Evolutionary conservation across 2,888 invertebrate species (phyloP).

Genomic region (Epicampocera succincta): DNA sequence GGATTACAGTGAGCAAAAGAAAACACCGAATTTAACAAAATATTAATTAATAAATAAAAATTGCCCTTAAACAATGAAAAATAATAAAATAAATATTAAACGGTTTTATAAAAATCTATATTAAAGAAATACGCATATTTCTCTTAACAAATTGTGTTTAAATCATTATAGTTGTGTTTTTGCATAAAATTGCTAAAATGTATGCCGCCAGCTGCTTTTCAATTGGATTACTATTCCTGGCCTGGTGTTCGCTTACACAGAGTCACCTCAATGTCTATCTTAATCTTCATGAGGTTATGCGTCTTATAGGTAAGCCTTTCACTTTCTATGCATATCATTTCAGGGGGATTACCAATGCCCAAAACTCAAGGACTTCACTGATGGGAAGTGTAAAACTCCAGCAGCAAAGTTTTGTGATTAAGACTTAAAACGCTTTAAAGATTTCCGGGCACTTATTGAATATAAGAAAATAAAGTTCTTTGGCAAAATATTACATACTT

Average conservation of each 20-base stretch:
- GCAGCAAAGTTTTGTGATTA: not conserved
- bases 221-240: constrained; percentile 78
- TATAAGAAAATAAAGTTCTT: no score
- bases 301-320: constrained; percentile 78
- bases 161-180: constrained; percentile 15
- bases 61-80: constrained; percentile 10
- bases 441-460: no score
- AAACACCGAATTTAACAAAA: no score
- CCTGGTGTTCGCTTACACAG: constrained; percentile 74
- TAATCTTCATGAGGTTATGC: constrained; percentile 79
- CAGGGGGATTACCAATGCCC: not conserved
- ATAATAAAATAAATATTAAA: constrained; percentile 23
- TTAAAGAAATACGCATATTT: not conserved
- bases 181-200: constrained; percentile 27
- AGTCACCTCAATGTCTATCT: constrained; percentile 79
- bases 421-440: no score
- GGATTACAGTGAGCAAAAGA: constrained; percentile 51
- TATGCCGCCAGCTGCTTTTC: constrained; percentile 70
- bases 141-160: not conserved
- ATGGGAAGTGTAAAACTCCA: constrained; percentile 1
- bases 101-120: constrained; percentile 23
- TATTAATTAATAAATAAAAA: constrained; percentile 1
- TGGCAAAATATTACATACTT: no score
- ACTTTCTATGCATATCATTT: not conserved
- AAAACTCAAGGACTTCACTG: not conserved